phyloP scores from a whole-genome alignment of 2,888 invertebrate species.

The Agapostemon virescens region DNA sequence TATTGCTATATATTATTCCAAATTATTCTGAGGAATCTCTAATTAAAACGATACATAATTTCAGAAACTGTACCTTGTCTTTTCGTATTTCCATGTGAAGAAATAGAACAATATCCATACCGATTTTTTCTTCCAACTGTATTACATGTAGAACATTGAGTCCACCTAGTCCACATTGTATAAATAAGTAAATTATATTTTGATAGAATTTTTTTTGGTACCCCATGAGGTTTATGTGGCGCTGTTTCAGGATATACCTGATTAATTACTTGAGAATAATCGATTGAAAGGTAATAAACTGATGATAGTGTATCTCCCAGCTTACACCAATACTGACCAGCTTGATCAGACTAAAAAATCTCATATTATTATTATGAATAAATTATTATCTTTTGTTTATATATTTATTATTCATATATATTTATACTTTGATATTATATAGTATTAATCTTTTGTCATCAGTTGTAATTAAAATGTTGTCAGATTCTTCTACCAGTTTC shows the following conservation, averaged over 20 bases:
- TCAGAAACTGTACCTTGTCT: conserved; percentile 26
- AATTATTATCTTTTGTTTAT: neutral
- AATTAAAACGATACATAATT: neutral
- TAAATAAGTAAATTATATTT: conserved; percentile 80
- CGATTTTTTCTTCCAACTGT: conserved; percentile 83
- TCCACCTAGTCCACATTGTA: conserved; percentile 85
- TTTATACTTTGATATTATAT: conserved; percentile 79
- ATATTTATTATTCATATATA: neutral
- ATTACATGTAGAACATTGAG: conserved; percentile 84
- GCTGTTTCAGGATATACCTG: conserved; percentile 74
- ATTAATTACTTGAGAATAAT: conserved; percentile 79
- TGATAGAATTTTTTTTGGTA: conserved; percentile 67
- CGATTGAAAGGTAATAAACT: conserved; percentile 82
- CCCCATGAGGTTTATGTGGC: conserved; percentile 75
- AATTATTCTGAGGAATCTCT: neutral
- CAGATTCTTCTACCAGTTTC: conserved; percentile 78
- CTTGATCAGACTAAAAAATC: conserved; percentile 76
- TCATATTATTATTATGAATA: conserved; percentile 1
- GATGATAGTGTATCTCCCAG: conserved; percentile 80
- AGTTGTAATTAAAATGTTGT: conserved; percentile 80
- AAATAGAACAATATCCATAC: conserved; percentile 84
- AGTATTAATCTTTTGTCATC: conserved; percentile 81
- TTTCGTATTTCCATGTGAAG: conserved; percentile 52
- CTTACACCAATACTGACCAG: conserved; percentile 83
- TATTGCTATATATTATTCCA: conserved; percentile 3